Evolutionary conservation across 2,888 invertebrate species (phyloP).

Genomic region (Gisinianus flammeolus): DNA sequence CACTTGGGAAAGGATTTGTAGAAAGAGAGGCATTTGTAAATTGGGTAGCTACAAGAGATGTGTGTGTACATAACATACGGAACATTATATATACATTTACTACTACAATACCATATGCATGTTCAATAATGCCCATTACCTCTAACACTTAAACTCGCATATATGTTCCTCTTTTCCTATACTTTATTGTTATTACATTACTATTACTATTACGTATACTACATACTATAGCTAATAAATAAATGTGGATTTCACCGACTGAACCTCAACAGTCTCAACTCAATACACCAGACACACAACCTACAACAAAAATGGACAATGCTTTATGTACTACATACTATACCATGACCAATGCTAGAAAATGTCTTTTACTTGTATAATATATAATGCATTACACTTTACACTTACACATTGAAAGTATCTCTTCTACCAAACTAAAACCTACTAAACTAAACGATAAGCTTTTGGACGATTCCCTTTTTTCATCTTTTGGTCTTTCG

Average conservation of each 20-base stretch:
- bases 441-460: not conserved
- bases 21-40: not conserved
- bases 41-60: not conserved
- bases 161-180: too few relatives aligned
- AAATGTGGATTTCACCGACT: not conserved
- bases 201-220: not conserved
- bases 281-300: not conserved
- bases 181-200: not conserved
- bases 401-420: too few relatives aligned
- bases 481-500: not conserved
- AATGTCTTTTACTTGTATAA: not conserved
- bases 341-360: conserved; percentile 13
- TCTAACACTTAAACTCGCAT: too few relatives aligned
- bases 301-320: conserved; percentile 16
- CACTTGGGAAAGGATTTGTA: not conserved
- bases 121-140: too few relatives aligned
- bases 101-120: not conserved
- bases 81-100: not conserved
- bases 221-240: not conserved
- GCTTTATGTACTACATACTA: conserved; percentile 8
- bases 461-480: not conserved
- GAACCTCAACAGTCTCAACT: too few relatives aligned
- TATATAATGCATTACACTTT: too few relatives aligned
- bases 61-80: not conserved
- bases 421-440: not conserved